Base-by-base conservation (phyloP, 2,888 invertebrate species). In the Lepidochitona cinerea region DNA sequence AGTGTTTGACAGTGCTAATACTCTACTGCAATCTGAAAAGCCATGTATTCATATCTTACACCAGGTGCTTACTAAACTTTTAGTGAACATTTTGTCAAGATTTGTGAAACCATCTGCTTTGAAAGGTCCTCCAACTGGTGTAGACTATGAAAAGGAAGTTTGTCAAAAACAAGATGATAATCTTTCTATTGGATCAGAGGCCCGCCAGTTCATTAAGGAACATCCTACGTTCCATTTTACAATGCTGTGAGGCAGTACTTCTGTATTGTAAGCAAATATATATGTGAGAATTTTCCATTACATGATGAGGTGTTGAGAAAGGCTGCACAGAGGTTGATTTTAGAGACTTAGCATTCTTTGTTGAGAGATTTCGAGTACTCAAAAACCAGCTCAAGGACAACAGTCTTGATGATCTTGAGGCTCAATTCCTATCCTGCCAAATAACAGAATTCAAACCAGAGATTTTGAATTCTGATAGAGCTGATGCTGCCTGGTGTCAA, bases 51-150 rank as follows among this genome's bases (percentile, higher is more conserved):
- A 71, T 65, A 37, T 37, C 23, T 14, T 71, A 18, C 41, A 71
- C 33, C 6, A 33, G n/a, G 66, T 33, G 36, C 64, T 65, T 26
- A 37, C 23, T n/a, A 59, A 49, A 36, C 65, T 64, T 36, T 29
- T 65, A 14, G 18, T n/a, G 41, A 33, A 65, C 23, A 37, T 71
- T 23, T 26, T 66, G 37, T 26, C 33, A 18, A 53, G 65, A 37
- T 75, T 73, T 71, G 59, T 73, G 29, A 75, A 73, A 67, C 70
- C 75, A 37, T 32, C 36, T 26, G 67, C 54, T 23, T 65, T 75
- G 35, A 36, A 37, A 54, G 23, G 54, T 41, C 18, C 41, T 18
- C 41, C 41, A 41, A 18, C 41, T 41, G 18, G 9, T 41, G 41
- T 41, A 41, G 18, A 41, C 41, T 41, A 41, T 41, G 9, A 9